Base-by-base conservation (phyloP, 1,140 invertebrate genomes). In the Drosophila nannoptera region DNA sequence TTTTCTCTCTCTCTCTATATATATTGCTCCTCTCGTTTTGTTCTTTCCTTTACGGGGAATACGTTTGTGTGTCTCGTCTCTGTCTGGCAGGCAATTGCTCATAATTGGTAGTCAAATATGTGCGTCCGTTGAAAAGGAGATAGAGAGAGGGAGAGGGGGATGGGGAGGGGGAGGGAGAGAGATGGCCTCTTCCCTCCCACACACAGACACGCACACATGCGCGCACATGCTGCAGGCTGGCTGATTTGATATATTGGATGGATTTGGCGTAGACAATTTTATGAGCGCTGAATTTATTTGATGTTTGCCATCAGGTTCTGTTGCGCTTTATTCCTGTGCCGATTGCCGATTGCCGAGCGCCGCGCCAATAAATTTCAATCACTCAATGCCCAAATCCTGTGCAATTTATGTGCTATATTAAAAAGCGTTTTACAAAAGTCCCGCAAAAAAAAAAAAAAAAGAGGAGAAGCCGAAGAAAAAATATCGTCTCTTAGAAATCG, bases 201-300 rank as follows among this genome's bases (percentile, higher is more conserved):
- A n/a, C n/a, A n/a, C n/a, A n/a, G n/a, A n/a, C n/a, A n/a, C n/a
- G n/a, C 52, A 43, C 12, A n/a, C 31, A 52, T 12, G 50, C 12
- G 48, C 38, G 33, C 58, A 40, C 11, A 61, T 22, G 46, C 48
- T 49, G 54, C 32, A 33, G 36, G 63, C 60, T 55, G 67, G 52
- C 59, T 46, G 70, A 50, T 84, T 83, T 83, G 80, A 83, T 84
- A 80, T 84, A 83, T 83, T 84, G 73, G 65, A 69, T 63, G 80
- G 80, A 83, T 83, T 83, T 83, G 65, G 62, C 68, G 80, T 82
- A 83, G 80, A 83, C 80, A 83, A 83, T 83, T 83, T 83, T 83
- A 84, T 83, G 80, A 84, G 83, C 80, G 69, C 66, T 52, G 49
- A 83, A 83, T 84, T 83, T 83, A 83, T 83, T 78, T 84, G 80